phyloP scores from a whole-genome alignment of 2,888 invertebrate genomes.

The Trissolcus japonicus region DNA sequence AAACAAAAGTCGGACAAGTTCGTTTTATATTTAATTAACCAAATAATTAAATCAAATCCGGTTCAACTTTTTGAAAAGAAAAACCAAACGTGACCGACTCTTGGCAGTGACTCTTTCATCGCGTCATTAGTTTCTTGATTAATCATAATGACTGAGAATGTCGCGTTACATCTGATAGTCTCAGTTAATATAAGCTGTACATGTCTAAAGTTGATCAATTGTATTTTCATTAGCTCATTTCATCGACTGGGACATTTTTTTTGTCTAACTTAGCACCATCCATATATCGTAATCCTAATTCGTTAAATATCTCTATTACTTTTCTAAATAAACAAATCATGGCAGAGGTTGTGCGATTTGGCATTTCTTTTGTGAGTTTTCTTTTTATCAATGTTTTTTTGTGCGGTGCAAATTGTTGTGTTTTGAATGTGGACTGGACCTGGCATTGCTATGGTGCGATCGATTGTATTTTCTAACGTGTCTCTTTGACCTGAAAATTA shows the following conservation, averaged over 20 bases:
- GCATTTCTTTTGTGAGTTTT: not conserved
- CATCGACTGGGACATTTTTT: slow-evolving; percentile 64
- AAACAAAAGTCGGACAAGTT: slow-evolving; percentile 36
- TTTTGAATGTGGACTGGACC: slow-evolving; percentile 68
- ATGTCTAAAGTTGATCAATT: slow-evolving; percentile 59
- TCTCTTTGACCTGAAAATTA: slow-evolving; percentile 60
- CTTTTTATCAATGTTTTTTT: slow-evolving; percentile 63
- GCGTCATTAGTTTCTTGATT: slow-evolving; percentile 58
- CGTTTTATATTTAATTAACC: not conserved
- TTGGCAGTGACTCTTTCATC: slow-evolving; percentile 69
- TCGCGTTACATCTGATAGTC: slow-evolving; percentile 64
- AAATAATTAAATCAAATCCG: not conserved
- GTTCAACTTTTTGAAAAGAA: not conserved
- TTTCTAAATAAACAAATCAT: not conserved
- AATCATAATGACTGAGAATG: slow-evolving; percentile 66
- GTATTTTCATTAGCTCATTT: slow-evolving; percentile 47
- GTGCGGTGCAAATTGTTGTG: slow-evolving; percentile 70
- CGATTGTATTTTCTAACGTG: slow-evolving; percentile 64
- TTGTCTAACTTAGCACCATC: slow-evolving; percentile 67
- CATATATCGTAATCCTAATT: slow-evolving; percentile 33
- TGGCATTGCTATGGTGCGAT: slow-evolving; percentile 68
- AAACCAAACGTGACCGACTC: slow-evolving; percentile 39
- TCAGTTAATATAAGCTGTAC: slow-evolving; percentile 73
- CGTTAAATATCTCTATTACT: not conserved
- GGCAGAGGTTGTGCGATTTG: slow-evolving; percentile 26